Percentiles rank a stretch among this genome's conserved stretches.
phyloP scores from a whole-genome alignment of 1,140 invertebrate species.

The Pseudachorutes palmiensis region DNA sequence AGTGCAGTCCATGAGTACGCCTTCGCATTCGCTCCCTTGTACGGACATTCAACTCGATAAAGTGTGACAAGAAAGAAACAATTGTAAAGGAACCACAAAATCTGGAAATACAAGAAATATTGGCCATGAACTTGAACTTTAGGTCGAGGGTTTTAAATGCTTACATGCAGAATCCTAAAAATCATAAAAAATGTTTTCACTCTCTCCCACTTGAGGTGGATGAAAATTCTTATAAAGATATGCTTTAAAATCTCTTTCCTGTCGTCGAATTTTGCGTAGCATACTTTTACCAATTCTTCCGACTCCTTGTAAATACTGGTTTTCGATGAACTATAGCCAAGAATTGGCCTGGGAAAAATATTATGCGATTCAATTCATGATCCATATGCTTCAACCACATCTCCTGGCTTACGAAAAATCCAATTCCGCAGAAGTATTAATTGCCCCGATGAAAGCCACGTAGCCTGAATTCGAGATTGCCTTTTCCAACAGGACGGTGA shows the following conservation, averaged over 20 bases:
- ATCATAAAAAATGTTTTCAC: neutral
- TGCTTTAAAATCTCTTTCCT: neutral
- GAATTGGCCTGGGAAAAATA: slow-evolving; percentile 12
- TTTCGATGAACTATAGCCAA: neutral
- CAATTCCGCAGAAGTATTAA: slow-evolving; percentile 10
- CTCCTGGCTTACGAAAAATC: slow-evolving; percentile 6
- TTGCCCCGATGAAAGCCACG: neutral
- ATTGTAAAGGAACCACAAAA: slow-evolving; percentile 12
- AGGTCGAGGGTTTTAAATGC: neutral
- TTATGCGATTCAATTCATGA: neutral
- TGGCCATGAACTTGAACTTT: neutral
- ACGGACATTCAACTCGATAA: slow-evolving; percentile 13
- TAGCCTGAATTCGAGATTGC: neutral
- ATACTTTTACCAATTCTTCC: slow-evolving; percentile 13
- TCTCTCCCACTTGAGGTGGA: slow-evolving; percentile 6
- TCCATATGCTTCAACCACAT: neutral
- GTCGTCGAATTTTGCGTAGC: slow-evolving; percentile 11
- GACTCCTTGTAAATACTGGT: slow-evolving; percentile 8
- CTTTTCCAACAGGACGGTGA: neutral
- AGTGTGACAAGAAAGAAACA: slow-evolving; percentile 1
- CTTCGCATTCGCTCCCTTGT: neutral
- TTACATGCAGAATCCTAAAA: slow-evolving; percentile 5
- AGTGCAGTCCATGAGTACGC: slow-evolving; percentile 5
- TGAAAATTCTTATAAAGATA: slow-evolving; percentile 4
- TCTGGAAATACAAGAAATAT: slow-evolving; percentile 8